Base-by-base conservation (phyloP, 2,888 invertebrate species). In the Crocallis elinguaria region DNA sequence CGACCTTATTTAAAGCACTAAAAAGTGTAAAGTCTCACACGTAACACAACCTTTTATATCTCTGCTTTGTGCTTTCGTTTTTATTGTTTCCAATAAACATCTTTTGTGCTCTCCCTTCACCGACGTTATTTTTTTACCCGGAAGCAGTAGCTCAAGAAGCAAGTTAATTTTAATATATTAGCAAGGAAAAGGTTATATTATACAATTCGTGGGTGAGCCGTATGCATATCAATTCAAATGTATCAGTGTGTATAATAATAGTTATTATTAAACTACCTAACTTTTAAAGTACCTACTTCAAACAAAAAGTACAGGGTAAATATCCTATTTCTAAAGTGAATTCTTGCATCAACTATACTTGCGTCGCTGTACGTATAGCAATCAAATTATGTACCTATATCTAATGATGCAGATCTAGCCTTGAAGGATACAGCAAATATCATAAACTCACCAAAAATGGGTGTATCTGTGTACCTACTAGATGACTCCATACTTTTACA, bases 11-110 rank as follows among this genome's bases (percentile, higher is more conserved):
- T 19, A 53, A 32, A 27, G 37, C 17, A 49, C n/a, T n/a, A n/a
- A n/a, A n/a, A n/a, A n/a, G n/a, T n/a, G 49, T 44, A 49, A 39
- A 33, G 17, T 16, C 33, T 14, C 19, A 17, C 48, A 44, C 48
- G 33, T 49, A 54, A 54, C 39, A 27, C 16, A 8, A 17, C 41
- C 9, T 39, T n/a, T n/a, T n/a, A n/a, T n/a, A n/a, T n/a, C n/a
- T n/a, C n/a, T n/a, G n/a, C n/a, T n/a, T n/a, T n/a, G n/a, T n/a
- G n/a, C n/a, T n/a, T 41, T 44, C 14, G 17, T 41, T 55, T 42
- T 52, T 52, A 52, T 52, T 41, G 51, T 52, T 48, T 19, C 14
- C 39, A 44, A 49, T 54, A 44, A 54, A 54, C 38, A n/a, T 43
- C 14, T 37, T 32, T 37, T 19, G 32, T 32, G 32, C 25, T 33